Evolutionary conservation across 1,140 invertebrate species (phyloP).

Genomic region (Papilio glaucus): DNA sequence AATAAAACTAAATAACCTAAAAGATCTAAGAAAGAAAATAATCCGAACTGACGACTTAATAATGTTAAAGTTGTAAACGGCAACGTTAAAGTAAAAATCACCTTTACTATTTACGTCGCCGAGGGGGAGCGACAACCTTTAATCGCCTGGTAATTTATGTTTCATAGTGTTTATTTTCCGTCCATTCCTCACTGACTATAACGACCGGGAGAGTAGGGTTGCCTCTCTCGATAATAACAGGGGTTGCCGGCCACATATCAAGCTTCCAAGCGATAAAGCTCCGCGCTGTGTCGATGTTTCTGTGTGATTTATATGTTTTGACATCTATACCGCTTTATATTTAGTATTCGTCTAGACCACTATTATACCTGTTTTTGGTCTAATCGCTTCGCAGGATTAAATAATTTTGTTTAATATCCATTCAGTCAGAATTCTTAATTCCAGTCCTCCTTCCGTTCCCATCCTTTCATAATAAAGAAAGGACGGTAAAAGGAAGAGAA

Average conservation of each 20-base stretch:
- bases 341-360: no score
- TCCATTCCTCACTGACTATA: conserved; percentile 26
- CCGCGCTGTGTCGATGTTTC: conserved; percentile 2
- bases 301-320: conserved; percentile 22
- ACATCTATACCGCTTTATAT: conserved; percentile 13
- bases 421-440: no score
- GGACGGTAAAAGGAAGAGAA: no score
- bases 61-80: background rate
- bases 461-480: no score
- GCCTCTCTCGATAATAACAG: conserved; percentile 28
- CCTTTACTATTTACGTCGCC: conserved; percentile 6
- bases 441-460: no score
- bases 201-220: conserved; percentile 13
- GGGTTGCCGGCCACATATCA: conserved; percentile 31
- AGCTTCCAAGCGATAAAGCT: conserved; percentile 28
- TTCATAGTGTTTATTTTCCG: conserved; percentile 28
- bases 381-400: background rate
- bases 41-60: background rate
- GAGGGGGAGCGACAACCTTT: conserved; percentile 29
- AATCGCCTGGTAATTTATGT: conserved; percentile 31
- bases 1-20: no score
- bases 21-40: background rate
- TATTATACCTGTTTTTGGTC: background rate
- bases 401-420: background rate
- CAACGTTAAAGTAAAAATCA: conserved; percentile 10